Conservation (phyloP, 2,113 vertebrate species). For the Sebastes schlegelii region DNA sequence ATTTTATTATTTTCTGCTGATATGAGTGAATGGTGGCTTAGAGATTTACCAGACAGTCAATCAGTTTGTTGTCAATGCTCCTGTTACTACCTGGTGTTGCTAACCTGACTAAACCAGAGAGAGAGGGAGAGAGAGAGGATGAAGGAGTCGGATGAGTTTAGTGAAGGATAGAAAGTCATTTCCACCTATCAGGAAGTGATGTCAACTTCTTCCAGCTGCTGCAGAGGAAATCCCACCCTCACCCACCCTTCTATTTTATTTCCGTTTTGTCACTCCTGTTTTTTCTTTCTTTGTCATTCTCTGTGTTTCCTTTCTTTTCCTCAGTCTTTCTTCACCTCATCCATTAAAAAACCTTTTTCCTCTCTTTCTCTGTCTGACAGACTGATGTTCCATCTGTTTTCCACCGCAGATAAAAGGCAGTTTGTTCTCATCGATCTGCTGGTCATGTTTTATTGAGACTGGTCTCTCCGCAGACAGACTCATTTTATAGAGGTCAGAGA, state of each 20-base stretch:
- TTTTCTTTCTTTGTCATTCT: conserved; percentile 10
- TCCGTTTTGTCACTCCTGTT: conserved; percentile 18
- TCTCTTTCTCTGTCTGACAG: conserved; percentile 7
- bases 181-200: conserved; percentile 56
- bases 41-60: neutral
- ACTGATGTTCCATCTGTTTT: conserved; percentile 36
- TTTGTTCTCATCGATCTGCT: conserved; percentile 54
- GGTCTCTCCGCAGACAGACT: conserved; percentile 24
- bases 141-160: neutral
- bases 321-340: conserved; percentile 11
- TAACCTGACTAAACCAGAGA: conserved; percentile 1
- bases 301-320: neutral
- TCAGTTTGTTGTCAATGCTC: conserved; percentile 6
- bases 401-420: conserved; percentile 32
- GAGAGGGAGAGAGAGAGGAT: neutral
- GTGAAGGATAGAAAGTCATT: neutral
- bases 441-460: conserved; percentile 33
- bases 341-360: neutral
- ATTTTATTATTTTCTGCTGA: neutral
- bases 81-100: neutral
- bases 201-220: conserved; percentile 28
- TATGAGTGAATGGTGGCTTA: neutral
- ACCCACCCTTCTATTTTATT: conserved; percentile 22
- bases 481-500: conserved; percentile 39
- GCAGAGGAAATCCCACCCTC: conserved; percentile 55